phyloP scores from a whole-genome alignment of 2,113 vertebrate species.

The Chiloscyllium plagiosum region DNA sequence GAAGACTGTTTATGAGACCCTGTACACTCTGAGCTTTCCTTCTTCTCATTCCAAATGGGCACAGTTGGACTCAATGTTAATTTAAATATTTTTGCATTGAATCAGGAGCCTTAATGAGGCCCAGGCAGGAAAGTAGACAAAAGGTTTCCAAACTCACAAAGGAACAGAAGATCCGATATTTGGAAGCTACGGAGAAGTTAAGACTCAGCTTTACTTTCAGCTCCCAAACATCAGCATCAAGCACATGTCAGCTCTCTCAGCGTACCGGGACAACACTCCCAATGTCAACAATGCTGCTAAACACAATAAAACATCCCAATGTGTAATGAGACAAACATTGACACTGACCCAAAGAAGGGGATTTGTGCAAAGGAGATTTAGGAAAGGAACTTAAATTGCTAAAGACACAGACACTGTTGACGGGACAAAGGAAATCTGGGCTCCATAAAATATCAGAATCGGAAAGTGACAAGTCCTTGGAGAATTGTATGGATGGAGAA shows the following conservation, averaged over 20 bases:
- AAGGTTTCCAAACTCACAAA: not conserved
- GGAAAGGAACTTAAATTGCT: too few species aligned
- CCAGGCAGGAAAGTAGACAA: not conserved
- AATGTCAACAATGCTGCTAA: not conserved
- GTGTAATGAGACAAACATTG: too few species aligned
- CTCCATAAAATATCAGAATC: too few species aligned
- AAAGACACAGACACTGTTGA: too few species aligned
- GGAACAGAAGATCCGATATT: not conserved
- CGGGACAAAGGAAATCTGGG: too few species aligned
- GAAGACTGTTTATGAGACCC: not conserved
- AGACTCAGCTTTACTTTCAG: not conserved
- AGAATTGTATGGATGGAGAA: too few species aligned
- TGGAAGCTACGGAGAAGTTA: not conserved
- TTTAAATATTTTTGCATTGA: not conserved
- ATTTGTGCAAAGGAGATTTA: too few species aligned
- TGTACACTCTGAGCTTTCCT: not conserved
- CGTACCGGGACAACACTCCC: not conserved
- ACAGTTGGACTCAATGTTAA: not conserved
- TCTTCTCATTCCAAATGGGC: conserved; percentile 13
- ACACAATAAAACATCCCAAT: not conserved
- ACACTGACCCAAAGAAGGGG: too few species aligned
- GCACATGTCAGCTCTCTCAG: not conserved
- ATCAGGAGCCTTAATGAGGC: not conserved
- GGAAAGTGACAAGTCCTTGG: too few species aligned
- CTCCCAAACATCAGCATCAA: not conserved